These are phyloP conservation scores for Acanthisitta chloris DNA, from an alignment of 2,113 vertebrate genomes.

Conservation along the genomic window DNA sequence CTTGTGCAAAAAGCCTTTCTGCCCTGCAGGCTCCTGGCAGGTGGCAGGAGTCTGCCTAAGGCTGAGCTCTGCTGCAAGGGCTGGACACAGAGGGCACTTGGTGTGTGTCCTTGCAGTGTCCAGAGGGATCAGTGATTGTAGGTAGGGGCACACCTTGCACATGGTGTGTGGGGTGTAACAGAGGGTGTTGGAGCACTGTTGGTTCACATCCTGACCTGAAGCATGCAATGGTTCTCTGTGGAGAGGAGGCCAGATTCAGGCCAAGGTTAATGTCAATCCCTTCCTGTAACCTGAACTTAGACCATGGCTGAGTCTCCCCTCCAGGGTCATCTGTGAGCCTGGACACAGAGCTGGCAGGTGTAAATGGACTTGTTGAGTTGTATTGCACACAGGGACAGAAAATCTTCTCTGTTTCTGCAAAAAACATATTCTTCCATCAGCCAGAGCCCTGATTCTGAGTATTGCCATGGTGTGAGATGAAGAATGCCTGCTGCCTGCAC, in stretches of 20 bases:
- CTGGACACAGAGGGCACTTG: accelerated
- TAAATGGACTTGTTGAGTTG: not conserved
- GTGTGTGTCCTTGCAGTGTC: not conserved
- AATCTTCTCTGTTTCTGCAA: not conserved
- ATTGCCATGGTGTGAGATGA: not conserved
- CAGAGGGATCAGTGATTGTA: not conserved
- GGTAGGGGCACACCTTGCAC: not conserved
- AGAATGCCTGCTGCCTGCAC: too few species aligned
- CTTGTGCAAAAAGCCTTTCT: not conserved
- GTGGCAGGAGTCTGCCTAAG: not conserved
- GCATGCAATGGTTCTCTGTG: not conserved
- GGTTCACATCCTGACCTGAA: not conserved
- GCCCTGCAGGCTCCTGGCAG: not conserved
- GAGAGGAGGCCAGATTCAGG: not conserved
- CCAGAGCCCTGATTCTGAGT: not conserved
- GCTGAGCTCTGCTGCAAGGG: not conserved
- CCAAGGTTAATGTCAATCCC: not conserved
- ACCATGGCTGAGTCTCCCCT: not conserved
- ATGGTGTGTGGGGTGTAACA: not conserved
- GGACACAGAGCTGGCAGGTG: not conserved
- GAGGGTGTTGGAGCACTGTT: not conserved
- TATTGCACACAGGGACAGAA: not conserved
- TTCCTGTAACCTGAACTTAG: not conserved
- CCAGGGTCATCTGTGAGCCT: not conserved
- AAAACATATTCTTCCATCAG: not conserved